Evolutionary conservation across 2,113 vertebrate species (phyloP).

Genomic region (Cephalophus harveyi): DNA sequence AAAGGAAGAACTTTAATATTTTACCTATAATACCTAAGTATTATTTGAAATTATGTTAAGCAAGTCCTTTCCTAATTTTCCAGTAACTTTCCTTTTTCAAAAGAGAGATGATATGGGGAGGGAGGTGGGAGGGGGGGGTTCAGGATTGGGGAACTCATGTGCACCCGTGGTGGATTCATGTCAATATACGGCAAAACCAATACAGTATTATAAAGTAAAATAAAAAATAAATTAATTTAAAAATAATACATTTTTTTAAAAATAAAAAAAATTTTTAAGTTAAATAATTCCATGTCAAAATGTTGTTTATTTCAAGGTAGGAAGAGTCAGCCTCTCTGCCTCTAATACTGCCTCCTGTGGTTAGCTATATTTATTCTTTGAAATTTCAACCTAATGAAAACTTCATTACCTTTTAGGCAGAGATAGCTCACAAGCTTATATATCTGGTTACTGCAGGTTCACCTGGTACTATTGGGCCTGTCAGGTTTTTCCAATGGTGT

Average conservation of each 20-base stretch:
- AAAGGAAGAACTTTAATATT: slow-evolving; percentile 20
- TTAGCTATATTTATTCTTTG: neutral
- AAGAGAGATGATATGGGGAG: too few relatives aligned
- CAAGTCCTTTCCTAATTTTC: slow-evolving; percentile 19
- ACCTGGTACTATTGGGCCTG: neutral
- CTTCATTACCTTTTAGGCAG: neutral
- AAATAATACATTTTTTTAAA: too few relatives aligned
- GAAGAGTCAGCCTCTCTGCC: neutral
- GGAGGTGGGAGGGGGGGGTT: too few relatives aligned
- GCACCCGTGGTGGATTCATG: too few relatives aligned
- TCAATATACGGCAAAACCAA: too few relatives aligned
- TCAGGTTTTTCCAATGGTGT: slow-evolving; percentile 49
- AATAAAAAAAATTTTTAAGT: neutral
- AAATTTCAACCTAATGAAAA: slow-evolving; percentile 29
- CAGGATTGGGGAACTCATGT: too few relatives aligned
- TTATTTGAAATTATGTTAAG: slow-evolving; percentile 14
- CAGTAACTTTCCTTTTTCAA: neutral
- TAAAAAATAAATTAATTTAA: too few relatives aligned
- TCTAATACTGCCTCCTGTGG: neutral
- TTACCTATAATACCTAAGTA: neutral
- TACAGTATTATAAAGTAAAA: too few relatives aligned
- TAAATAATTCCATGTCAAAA: slow-evolving; percentile 14
- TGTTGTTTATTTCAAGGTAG: neutral
- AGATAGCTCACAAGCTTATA: neutral
- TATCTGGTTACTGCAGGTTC: slow-evolving; percentile 51